These are phyloP conservation scores for Drosophila pectinifera DNA, from an alignment of 1,140 invertebrate genomes.

Conservation along the genomic window DNA sequence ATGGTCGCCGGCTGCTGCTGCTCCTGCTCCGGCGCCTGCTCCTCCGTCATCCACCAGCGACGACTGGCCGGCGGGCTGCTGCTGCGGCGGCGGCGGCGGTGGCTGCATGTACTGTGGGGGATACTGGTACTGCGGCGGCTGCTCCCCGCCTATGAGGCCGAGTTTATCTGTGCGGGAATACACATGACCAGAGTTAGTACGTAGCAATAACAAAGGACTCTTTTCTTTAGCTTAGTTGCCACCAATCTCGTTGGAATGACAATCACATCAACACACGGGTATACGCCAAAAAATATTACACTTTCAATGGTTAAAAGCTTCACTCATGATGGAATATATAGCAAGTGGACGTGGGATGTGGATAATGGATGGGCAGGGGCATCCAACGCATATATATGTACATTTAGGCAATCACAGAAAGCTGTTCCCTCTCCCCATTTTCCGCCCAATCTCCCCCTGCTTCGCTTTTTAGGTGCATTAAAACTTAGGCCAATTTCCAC, in stretches of 20 bases:
- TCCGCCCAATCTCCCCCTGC: neutral
- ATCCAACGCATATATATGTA: conserved; percentile 34
- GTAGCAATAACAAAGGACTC: neutral
- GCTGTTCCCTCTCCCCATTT: neutral
- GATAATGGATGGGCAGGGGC: conserved; percentile 19
- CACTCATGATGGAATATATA: conserved; percentile 47
- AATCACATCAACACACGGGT: conserved; percentile 70
- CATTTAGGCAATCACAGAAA: conserved; percentile 35
- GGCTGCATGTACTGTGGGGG: conserved; percentile 84
- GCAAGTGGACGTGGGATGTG: conserved; percentile 36
- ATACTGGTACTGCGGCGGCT: conserved; percentile 83
- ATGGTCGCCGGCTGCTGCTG: conserved; percentile 39
- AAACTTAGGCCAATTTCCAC: conserved; percentile 37
- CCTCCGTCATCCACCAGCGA: conserved; percentile 66
- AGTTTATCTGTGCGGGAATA: conserved; percentile 71
- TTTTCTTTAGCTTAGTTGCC: conserved; percentile 14
- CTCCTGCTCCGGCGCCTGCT: conserved; percentile 40
- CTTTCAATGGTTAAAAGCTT: conserved; percentile 58
- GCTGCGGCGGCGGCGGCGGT: conserved; percentile 70
- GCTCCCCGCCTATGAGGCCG: conserved; percentile 85
- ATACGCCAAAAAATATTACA: conserved; percentile 67
- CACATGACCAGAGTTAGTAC: conserved; percentile 7
- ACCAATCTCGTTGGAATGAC: conserved; percentile 55
- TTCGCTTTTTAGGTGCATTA: conserved; percentile 38
- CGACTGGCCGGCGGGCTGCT: conserved; percentile 72